Percentiles rank a stretch among this genome's conserved stretches.
These are phyloP conservation scores for Caenorhabditis auriculariae DNA, from an alignment of 2,888 invertebrate species.

Conservation along the genomic window DNA sequence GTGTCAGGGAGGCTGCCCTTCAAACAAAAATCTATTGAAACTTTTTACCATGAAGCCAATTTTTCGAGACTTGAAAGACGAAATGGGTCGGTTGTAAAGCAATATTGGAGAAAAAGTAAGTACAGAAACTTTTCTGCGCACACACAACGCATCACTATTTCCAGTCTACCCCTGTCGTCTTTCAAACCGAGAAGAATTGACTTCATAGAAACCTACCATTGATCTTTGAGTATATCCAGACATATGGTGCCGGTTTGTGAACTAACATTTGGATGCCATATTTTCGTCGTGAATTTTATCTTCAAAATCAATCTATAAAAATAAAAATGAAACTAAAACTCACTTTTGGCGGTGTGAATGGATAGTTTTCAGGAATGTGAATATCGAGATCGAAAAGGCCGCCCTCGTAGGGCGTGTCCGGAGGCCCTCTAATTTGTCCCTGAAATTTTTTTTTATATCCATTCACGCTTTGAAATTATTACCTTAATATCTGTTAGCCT, in stretches of 20 bases:
- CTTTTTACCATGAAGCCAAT: too few relatives aligned
- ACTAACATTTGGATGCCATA: constrained; percentile 99
- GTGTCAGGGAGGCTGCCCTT: constrained; percentile 95
- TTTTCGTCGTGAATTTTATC: constrained; percentile 94
- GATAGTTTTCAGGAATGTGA: constrained; percentile 96
- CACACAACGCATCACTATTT: too few relatives aligned
- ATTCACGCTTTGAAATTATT: background rate
- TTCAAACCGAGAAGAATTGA: background rate
- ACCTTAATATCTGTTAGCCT: constrained; percentile 88
- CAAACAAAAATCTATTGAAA: constrained; percentile 11
- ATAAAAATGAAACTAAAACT: constrained; percentile 19
- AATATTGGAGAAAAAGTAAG: too few relatives aligned
- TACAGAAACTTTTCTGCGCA: too few relatives aligned
- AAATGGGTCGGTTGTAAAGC: background rate
- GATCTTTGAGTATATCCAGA: constrained; percentile 88
- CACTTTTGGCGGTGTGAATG: constrained; percentile 98
- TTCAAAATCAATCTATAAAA: constrained; percentile 64
- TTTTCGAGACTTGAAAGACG: background rate
- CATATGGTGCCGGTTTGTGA: constrained; percentile 95
- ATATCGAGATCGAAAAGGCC: constrained; percentile 92
- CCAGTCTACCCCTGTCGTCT: background rate
- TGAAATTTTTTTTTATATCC: constrained; percentile 5
- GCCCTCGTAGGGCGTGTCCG: constrained; percentile 96
- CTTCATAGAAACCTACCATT: constrained; percentile 64
- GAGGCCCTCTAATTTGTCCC: constrained; percentile 83